Percentiles rank a stretch among this genome's conserved stretches.
phyloP scores from a whole-genome alignment of 2,888 invertebrate genomes.

The Troides oblongomaculatus region DNA sequence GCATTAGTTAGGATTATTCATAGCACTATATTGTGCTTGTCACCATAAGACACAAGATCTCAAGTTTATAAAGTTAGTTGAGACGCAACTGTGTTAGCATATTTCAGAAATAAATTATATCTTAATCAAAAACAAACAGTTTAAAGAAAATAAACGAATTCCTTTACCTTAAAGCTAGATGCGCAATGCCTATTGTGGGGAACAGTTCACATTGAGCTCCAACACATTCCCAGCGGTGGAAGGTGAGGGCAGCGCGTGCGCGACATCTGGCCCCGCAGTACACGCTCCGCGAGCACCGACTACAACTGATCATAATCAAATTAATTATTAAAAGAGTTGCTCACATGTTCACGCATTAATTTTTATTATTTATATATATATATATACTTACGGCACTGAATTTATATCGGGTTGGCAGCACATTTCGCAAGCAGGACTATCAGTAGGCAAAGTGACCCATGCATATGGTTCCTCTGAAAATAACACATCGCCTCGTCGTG shows the following conservation, averaged over 20 bases:
- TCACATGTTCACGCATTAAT: too few relatives aligned
- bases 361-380: too few relatives aligned
- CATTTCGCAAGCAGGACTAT: slow-evolving; percentile 84
- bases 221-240: slow-evolving; percentile 87
- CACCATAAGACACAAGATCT: too few relatives aligned
- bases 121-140: too few relatives aligned
- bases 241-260: slow-evolving; percentile 69
- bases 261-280: slow-evolving; percentile 86
- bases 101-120: too few relatives aligned
- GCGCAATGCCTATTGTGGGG: slow-evolving; percentile 87
- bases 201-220: slow-evolving; percentile 82
- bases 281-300: slow-evolving; percentile 81
- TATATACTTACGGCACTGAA: slow-evolving; percentile 82
- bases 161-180: slow-evolving; percentile 83
- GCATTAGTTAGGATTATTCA: too few relatives aligned
- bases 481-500: slow-evolving; percentile 85
- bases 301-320: slow-evolving; percentile 77
- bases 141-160: too few relatives aligned
- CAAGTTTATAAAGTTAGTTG: too few relatives aligned
- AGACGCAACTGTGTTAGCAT: too few relatives aligned
- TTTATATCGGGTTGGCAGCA: slow-evolving; percentile 83
- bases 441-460: slow-evolving; percentile 84
- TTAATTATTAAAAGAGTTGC: too few relatives aligned
- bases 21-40: too few relatives aligned
- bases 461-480: slow-evolving; percentile 91